Evolutionary conservation across 2,888 invertebrate genomes (phyloP), one percentile per base, ranked within the genome.

Genomic region (Caenorhabditis japonica): DNA sequence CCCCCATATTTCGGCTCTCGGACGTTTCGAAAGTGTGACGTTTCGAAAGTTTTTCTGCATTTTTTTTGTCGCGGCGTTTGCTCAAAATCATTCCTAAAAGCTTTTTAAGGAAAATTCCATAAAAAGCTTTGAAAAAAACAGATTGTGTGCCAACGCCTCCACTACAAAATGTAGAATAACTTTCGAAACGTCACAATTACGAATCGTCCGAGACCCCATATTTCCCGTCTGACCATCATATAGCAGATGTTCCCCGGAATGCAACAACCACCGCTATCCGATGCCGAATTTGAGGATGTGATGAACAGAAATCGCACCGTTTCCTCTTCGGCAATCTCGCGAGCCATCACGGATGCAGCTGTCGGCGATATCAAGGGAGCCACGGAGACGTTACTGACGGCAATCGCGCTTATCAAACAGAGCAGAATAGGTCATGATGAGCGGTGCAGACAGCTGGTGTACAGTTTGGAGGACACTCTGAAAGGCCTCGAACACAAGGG

Each of bases 211-310:
- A n/a, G n/a, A n/a, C n/a, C n/a, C n/a, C n/a, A n/a, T n/a, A n/a
- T n/a, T n/a, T n/a, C n/a, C n/a, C n/a, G n/a, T n/a, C n/a, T 27
- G 17, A n/a, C n/a, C n/a, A n/a, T n/a, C n/a, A n/a, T n/a, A n/a
- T n/a, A n/a, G n/a, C n/a, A 71, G 59, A 75, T 77, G 70, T 75
- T 75, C 60, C 72, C 77, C 8, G 59, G 62, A 39, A 68, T 75
- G 49, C 75, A 75, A 33, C 46, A 34, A 12, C 43, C 52, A 4
- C 44, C 49, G 5, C 58, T 83, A 8, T 74, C 92, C 77, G 97
- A 97, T 89, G 93, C 93, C 36, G 99, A 99, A 90, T 97, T 97
- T 90, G 97, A 99, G 89, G 99, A 99, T 88, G 94, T 96, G 61
- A 96, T 99, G 94, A 92, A 93, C 64, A 91, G 97, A 77, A 99